phyloP scores from a whole-genome alignment of 37 sponge, comb jelly and placozoan genomes.

The Cladorhizidae sp. region DNA sequence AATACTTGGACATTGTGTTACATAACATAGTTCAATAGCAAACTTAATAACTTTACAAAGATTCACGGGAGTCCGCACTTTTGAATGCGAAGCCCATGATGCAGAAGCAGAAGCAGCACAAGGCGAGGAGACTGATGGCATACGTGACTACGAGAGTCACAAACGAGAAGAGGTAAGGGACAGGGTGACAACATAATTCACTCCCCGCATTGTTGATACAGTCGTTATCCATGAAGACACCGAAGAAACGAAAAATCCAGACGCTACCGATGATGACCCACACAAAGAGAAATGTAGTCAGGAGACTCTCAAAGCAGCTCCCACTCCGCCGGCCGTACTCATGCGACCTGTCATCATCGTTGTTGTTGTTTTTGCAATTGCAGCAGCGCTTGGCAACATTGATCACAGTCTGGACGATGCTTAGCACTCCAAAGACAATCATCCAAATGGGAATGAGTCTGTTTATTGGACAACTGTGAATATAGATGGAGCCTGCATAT shows the following conservation, averaged over 20 bases:
- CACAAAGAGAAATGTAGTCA: constrained; percentile 54
- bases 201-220: not conserved
- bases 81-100: constrained; percentile 6
- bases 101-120: constrained; percentile 33
- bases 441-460: constrained; percentile 58
- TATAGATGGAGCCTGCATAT: constrained; percentile 43
- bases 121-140: constrained; percentile 2
- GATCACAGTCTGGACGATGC: constrained; percentile 42
- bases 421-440: constrained; percentile 61
- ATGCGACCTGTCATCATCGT: not conserved
- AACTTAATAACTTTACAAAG: no score
- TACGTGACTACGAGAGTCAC: constrained; percentile 38
- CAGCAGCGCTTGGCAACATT: constrained; percentile 23
- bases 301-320: constrained; percentile 40
- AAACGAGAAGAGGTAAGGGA: constrained; percentile 50
- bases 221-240: not conserved
- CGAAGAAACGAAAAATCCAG: constrained; percentile 53
- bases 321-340: constrained; percentile 22
- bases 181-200: constrained; percentile 41
- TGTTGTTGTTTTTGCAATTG: not conserved
- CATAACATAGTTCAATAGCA: no score
- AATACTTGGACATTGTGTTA: no score
- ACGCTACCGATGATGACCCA: constrained; percentile 71
- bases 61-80: no score
- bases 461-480: constrained; percentile 25